Evolutionary conservation across 2,797 vertebrate species (phyloP).

Genomic region (Propithecus perrieri): DNA sequence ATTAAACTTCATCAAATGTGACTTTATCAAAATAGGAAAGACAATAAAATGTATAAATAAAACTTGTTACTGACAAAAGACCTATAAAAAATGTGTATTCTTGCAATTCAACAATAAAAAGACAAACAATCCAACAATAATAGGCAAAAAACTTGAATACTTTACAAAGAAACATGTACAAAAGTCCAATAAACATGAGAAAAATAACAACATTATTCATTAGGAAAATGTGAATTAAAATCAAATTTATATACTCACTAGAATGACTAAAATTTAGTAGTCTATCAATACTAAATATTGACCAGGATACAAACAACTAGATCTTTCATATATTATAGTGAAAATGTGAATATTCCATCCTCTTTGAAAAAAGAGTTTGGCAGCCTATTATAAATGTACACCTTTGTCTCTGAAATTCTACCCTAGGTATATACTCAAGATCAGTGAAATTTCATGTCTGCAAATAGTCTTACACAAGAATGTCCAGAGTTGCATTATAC

Average conservation of each 20-base stretch:
- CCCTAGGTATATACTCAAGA: not conserved
- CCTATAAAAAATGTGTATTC: not conserved
- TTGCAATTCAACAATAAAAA: not conserved
- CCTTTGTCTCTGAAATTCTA: not conserved
- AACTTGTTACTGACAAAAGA: not conserved
- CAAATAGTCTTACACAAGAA: not conserved
- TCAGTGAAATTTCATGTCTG: not conserved
- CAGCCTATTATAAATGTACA: not conserved
- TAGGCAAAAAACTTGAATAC: not conserved
- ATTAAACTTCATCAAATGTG: not conserved
- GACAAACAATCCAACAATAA: not conserved
- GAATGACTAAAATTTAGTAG: not conserved
- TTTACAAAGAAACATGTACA: not conserved
- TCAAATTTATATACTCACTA: not conserved
- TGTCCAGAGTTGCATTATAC: not conserved
- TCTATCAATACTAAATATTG: not conserved
- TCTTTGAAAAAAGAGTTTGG: not conserved
- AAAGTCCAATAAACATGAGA: not conserved
- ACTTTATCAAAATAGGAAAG: not conserved
- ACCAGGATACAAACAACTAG: not conserved
- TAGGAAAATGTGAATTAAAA: not conserved
- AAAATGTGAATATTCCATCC: not conserved
- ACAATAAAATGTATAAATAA: not conserved
- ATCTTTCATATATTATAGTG: not conserved
- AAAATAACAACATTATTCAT: not conserved